Evolutionary conservation across 2,797 vertebrate species (phyloP), one percentile per base, ranked within the genome.

Genomic region (Pseudomugil tenellus): DNA sequence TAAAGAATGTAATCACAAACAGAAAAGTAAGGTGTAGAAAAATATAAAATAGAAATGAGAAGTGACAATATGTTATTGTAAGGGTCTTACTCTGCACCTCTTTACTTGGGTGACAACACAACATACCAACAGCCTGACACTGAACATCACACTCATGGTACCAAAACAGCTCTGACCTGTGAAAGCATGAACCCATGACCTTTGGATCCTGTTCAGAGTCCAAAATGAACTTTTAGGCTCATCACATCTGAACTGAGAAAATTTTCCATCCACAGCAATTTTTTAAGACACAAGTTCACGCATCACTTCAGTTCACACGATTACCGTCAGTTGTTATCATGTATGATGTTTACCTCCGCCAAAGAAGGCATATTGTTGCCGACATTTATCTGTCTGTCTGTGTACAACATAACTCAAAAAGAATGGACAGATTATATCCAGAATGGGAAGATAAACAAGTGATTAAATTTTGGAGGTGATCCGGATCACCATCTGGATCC

Each of bases 1-100:
- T 23, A 58, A 17, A 48, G 64, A 69, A 65, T 25, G 37, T 9
- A 51, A 62, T 3, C 23, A 43, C 48, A 49, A 8, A 14, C 7
- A 3, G 46, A 6, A 32, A 51, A 52, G 26, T 11, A 26, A 26
- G 11, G 12, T 14, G 31, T 7, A 13, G 6, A 59, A 49, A 29
- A 23, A 23, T 6, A 41, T 35, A n/a, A 8, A 49, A 9, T 16
- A 9, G 9, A 32, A 17, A 28, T 28, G 25, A 54, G 25, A 23
- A 16, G 26, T 21, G 46, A 49, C 26, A 39, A 14, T 16, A 14
- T 25, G 12, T 49, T 6, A 3, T 54, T 29, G n/a, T 13, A 58
- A 43, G 26, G 3, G 28, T 26, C 29, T 26, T 23, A 3, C 14
- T 25, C n/a, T 25, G 3, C 31, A 56, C 12, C 54, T 56, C n/a